A percentile compares a stretch with the other conserved stretches of the same genome.
Conservation (phyloP, 2,888 invertebrate genomes). For the Nowickia ferox region DNA sequence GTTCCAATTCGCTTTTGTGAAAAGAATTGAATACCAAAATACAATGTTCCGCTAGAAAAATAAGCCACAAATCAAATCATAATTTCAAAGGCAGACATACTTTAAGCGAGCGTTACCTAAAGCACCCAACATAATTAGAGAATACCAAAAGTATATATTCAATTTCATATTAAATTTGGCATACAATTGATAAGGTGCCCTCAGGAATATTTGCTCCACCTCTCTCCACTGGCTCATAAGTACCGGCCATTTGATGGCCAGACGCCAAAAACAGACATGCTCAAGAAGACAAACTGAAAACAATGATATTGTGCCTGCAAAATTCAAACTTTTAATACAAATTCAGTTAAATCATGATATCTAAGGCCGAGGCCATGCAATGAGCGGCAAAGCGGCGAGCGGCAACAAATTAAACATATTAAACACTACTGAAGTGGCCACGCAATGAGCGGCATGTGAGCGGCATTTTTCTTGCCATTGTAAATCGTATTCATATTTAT, state of each 20-base stretch:
- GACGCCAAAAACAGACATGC: conserved; percentile 79
- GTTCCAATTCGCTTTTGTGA: conserved; percentile 77
- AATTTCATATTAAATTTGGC: conserved; percentile 77
- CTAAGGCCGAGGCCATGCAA: too few species aligned
- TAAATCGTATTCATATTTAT: too few species aligned
- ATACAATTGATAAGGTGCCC: conserved; percentile 79
- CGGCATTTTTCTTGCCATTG: too few species aligned
- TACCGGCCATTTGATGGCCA: conserved; percentile 80
- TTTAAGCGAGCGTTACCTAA: conserved; percentile 73
- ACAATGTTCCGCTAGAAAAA: conserved; percentile 78
- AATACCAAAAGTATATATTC: conserved; percentile 76
- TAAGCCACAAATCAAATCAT: neutral
- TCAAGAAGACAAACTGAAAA: conserved; percentile 79
- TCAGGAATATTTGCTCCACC: conserved; percentile 80
- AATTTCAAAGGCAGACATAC: neutral
- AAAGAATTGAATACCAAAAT: conserved; percentile 77
- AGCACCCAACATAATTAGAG: conserved; percentile 76
- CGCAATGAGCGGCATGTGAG: too few species aligned
- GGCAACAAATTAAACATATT: too few species aligned
- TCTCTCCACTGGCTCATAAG: conserved; percentile 79
- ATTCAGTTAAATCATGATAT: neutral
- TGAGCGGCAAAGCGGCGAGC: too few species aligned
- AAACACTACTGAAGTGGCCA: too few species aligned
- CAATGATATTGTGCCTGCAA: conserved; percentile 75
- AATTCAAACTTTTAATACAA: neutral